Evolutionary conservation across 2,888 invertebrate species (phyloP).

Genomic region (Julus scandinavius): DNA sequence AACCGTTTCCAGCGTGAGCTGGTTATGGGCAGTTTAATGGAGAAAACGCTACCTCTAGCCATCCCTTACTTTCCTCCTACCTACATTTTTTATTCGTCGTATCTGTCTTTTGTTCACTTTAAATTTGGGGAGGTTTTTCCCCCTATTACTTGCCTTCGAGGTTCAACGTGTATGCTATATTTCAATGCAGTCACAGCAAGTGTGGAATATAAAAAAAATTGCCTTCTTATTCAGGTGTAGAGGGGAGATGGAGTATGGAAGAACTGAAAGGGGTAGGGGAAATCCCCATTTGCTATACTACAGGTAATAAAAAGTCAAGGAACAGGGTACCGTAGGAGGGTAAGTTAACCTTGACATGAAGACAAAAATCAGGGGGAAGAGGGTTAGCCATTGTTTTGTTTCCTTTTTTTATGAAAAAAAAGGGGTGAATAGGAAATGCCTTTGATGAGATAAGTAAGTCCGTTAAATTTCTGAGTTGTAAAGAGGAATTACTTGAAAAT

Average conservation of each 20-base stretch:
- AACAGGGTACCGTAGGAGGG: background rate
- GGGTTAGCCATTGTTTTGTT: background rate
- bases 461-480: background rate
- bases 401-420: background rate
- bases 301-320: background rate
- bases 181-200: conserved; percentile 5
- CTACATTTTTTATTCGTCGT: background rate
- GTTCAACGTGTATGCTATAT: background rate
- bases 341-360: conserved; percentile 8
- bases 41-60: conserved; percentile 8
- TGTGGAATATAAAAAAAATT: background rate
- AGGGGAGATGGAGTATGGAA: background rate
- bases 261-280: background rate
- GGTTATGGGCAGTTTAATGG: conserved; percentile 6
- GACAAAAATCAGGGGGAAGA: background rate
- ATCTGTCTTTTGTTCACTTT: background rate
- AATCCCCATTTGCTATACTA: background rate
- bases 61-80: conserved; percentile 9
- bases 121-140: background rate
- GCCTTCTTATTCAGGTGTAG: background rate
- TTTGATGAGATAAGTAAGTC: background rate
- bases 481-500: background rate
- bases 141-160: background rate
- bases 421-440: conserved; percentile 24
- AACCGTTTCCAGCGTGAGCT: conserved; percentile 6